Conservation (phyloP, 2,797 vertebrate genomes). For the Sebastes nivosus region DNA sequence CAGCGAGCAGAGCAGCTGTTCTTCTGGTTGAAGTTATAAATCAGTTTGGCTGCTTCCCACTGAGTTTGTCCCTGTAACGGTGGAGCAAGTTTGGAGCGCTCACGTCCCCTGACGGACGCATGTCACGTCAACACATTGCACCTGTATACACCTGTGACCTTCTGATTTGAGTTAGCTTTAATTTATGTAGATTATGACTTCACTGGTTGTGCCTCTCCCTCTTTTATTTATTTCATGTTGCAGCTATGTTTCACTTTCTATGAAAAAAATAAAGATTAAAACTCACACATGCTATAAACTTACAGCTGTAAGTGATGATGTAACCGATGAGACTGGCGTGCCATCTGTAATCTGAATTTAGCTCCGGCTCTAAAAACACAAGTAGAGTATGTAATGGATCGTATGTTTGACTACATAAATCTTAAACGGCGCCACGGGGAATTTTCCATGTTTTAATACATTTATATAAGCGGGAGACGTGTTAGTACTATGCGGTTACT, state of each 20-base stretch:
- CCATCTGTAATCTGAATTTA: slow-evolving; percentile 58
- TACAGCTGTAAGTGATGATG: slow-evolving; percentile 24
- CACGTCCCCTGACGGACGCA: slow-evolving; percentile 27
- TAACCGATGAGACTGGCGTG: slow-evolving; percentile 10
- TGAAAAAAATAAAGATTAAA: neutral
- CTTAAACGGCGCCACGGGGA: slow-evolving; percentile 3
- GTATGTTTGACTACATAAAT: slow-evolving; percentile 40
- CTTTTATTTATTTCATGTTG: neutral
- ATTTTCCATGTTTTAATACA: slow-evolving; percentile 31
- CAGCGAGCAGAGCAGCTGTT: slow-evolving; percentile 77
- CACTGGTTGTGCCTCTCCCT: neutral
- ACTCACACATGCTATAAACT: neutral
- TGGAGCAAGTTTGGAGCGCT: slow-evolving; percentile 27
- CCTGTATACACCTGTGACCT: slow-evolving; percentile 26
- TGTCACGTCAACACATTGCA: slow-evolving; percentile 45
- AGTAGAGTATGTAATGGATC: slow-evolving; percentile 32
- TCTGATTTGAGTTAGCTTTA: neutral
- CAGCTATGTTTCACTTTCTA: neutral
- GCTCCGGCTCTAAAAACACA: slow-evolving; percentile 32
- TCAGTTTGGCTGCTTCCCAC: slow-evolving; percentile 63
- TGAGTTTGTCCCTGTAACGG: slow-evolving; percentile 36
- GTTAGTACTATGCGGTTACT: neutral
- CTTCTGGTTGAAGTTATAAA: slow-evolving; percentile 76
- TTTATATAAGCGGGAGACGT: slow-evolving; percentile 10
- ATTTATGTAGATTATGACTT: neutral